Base-by-base conservation (phyloP, 2,113 vertebrate genomes). In the Diadophis punctatus region DNA sequence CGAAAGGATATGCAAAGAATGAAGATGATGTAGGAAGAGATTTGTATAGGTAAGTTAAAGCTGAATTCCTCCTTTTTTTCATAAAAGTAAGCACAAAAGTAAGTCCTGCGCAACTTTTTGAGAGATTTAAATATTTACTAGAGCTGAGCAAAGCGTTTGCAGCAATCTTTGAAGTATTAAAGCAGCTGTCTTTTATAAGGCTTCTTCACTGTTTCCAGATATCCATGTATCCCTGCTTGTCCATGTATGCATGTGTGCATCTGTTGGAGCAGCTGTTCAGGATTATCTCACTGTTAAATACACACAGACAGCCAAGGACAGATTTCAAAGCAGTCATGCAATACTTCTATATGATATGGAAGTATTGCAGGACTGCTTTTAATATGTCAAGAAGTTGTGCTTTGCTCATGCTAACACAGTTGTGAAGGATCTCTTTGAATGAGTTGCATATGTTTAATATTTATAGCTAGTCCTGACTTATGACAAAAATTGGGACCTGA, bases 11-110 rank as follows among this genome's bases (percentile, higher is more conserved):
- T 84, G 97, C 97, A 6, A 91, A 94, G 94, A 98, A 97, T 53
- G 95, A 98, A 96, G 98, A 98, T 39, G 97, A 98, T 16, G 97
- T 98, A 14, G 98, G 97, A 86, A 97, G 95, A 94, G 96, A 98
- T 94, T 97, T 98, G 39, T 98, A 98, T 95, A 98, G 94, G 98
- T 98, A 96, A 94, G 51, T 68, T 27, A 85, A 95, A 2, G 2
- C 68, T 88, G 11, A 34, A 53, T 92, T 9, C 92, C 11, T 51
- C 9, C 85, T 3, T 0, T 91, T 88, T 68, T 22, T 9, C 55
- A 46, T 49, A 2, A 90, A n/a, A 20, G 7, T 5, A 4, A 2
- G 48, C 30, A 55, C 5, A 91, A 87, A 93, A 96, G 30, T 10
- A 88, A n/a, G 6, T 25, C 89, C 43, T 91, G 20, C 52, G 74